These are phyloP conservation scores for Gymnorhina tibicen DNA, from an alignment of 2,113 vertebrate genomes.

Conservation along the genomic window DNA sequence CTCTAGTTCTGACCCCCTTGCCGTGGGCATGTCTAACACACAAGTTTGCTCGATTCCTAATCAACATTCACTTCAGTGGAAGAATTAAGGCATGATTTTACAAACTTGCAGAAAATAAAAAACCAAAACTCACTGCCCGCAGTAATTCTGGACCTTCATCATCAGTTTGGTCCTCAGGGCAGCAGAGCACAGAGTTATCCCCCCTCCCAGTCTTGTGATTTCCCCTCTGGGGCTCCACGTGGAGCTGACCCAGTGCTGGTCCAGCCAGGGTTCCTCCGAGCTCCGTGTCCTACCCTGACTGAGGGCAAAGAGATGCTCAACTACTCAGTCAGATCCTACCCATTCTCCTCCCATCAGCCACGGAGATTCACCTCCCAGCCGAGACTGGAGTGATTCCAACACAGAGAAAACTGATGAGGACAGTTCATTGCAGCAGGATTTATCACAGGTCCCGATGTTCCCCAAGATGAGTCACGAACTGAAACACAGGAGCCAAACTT, in stretches of 20 bases:
- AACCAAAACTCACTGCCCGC: fast-evolving
- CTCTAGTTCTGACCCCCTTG: not conserved
- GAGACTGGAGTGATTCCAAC: not conserved
- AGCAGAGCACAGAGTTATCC: not conserved
- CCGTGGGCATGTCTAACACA: not conserved
- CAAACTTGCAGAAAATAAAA: not conserved
- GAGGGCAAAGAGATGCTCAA: not conserved
- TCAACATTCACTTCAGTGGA: not conserved
- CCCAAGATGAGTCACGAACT: not conserved
- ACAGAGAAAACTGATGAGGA: not conserved
- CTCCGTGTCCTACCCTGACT: fast-evolving
- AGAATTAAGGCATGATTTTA: not conserved
- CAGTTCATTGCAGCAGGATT: not conserved
- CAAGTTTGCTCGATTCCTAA: not conserved
- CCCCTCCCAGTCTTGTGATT: not conserved
- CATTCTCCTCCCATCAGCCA: not conserved
- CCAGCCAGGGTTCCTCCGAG: not conserved
- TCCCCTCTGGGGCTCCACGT: not conserved
- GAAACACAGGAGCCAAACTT: not conserved
- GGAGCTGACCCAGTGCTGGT: not conserved
- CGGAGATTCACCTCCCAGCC: not conserved
- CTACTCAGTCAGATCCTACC: not conserved
- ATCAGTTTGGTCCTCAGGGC: fast-evolving
- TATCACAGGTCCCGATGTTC: not conserved
- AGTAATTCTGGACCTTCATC: not conserved